Percentiles rank a stretch among this genome's conserved stretches.
These are phyloP conservation scores for Dysdera silvatica DNA, from an alignment of 1,140 invertebrate species.

Conservation along the genomic window DNA sequence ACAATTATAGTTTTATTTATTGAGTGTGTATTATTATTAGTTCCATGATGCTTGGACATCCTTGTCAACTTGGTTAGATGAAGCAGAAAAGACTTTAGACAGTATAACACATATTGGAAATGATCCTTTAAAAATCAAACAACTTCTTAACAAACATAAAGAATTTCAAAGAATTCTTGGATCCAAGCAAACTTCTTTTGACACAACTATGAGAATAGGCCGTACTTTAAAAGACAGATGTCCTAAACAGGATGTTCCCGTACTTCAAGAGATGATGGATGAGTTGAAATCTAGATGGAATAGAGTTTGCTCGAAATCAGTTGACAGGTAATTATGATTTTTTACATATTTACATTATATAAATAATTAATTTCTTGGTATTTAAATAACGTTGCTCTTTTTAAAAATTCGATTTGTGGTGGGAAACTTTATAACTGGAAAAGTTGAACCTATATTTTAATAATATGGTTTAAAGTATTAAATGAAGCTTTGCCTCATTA, in stretches of 20 bases:
- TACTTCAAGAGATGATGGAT: slow-evolving; percentile 70
- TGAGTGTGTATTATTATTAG: slow-evolving; percentile 17
- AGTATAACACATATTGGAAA: slow-evolving; percentile 51
- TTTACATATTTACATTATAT: background rate
- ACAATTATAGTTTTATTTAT: background rate
- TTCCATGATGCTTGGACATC: slow-evolving; percentile 81
- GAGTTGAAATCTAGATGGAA: slow-evolving; percentile 93
- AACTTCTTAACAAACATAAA: slow-evolving; percentile 77
- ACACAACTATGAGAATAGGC: slow-evolving; percentile 80
- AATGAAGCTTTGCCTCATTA: too few relatives aligned
- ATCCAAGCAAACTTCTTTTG: slow-evolving; percentile 85
- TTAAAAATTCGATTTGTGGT: background rate
- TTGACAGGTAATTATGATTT: slow-evolving; percentile 54
- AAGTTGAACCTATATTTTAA: too few relatives aligned
- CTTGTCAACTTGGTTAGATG: slow-evolving; percentile 70
- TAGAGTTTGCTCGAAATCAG: slow-evolving; percentile 83
- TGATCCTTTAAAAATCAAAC: slow-evolving; percentile 86
- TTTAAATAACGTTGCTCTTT: background rate
- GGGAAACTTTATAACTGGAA: background rate
- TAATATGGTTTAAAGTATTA: too few relatives aligned
- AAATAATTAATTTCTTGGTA: background rate
- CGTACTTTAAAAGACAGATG: slow-evolving; percentile 86
- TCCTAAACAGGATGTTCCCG: slow-evolving; percentile 76
- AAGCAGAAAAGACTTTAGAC: slow-evolving; percentile 66
- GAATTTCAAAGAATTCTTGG: slow-evolving; percentile 87